Conservation (phyloP, 1,140 invertebrate genomes). For the Diachasmimorpha longicaudata region DNA sequence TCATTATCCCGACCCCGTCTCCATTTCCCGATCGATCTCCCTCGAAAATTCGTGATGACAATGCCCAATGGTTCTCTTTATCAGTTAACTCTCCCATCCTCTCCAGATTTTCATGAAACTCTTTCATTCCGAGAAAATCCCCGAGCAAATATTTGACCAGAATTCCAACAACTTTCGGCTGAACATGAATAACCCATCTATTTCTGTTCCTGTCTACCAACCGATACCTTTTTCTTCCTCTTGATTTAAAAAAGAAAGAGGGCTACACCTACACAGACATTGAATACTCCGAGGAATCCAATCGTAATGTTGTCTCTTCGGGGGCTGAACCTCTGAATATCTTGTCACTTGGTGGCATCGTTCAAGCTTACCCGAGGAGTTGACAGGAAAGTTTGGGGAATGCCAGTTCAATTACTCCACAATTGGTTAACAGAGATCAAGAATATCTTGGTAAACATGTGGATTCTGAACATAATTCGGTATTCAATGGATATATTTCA, state of each 20-base stretch:
- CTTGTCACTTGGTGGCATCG: neutral
- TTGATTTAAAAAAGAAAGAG: neutral
- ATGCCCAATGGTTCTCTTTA: neutral
- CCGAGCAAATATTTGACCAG: neutral
- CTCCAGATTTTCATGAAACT: neutral
- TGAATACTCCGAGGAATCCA: neutral
- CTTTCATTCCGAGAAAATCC: neutral
- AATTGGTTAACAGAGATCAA: too few species aligned
- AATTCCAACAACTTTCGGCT: neutral
- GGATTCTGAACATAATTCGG: too few species aligned
- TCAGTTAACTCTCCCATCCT: neutral
- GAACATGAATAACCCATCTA: neutral
- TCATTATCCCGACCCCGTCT: neutral
- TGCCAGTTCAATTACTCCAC: too few species aligned
- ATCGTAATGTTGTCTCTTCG: neutral
- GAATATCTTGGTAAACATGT: too few species aligned
- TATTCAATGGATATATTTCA: too few species aligned
- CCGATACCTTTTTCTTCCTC: too few species aligned
- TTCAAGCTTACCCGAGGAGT: conserved; percentile 13
- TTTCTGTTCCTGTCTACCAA: neutral
- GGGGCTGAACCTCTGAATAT: neutral
- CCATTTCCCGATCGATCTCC: neutral
- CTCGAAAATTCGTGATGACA: neutral
- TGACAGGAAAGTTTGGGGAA: conserved; percentile 36
- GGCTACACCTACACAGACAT: neutral